phyloP scores from a whole-genome alignment of 2,113 vertebrate genomes.

The Ailurus styani region DNA sequence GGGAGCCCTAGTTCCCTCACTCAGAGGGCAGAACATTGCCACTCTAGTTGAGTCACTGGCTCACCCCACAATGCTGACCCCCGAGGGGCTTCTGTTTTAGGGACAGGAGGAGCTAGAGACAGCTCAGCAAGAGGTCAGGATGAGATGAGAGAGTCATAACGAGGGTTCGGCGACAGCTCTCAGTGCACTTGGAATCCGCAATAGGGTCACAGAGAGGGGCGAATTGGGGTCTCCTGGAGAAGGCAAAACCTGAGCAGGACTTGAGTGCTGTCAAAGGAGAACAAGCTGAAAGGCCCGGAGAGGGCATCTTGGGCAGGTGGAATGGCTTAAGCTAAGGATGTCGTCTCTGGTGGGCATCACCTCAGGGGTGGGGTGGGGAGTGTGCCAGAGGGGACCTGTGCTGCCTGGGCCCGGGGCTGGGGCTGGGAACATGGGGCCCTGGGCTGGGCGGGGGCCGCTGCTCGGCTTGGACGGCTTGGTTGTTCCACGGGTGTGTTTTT shows the following conservation, averaged over 20 bases:
- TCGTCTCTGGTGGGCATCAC: not conserved
- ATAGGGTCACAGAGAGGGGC: not conserved
- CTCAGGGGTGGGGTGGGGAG: not conserved
- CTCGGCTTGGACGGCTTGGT: not conserved
- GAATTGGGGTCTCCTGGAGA: not conserved
- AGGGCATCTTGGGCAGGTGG: not conserved
- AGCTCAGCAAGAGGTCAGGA: not conserved
- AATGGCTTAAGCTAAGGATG: not conserved
- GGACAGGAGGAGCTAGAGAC: not conserved
- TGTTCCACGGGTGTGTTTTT: not conserved
- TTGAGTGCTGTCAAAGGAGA: not conserved
- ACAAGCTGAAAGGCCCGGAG: not conserved
- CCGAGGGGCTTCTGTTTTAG: not conserved
- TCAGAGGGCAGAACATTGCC: not conserved
- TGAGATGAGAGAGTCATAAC: fast-evolving
- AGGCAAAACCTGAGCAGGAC: not conserved
- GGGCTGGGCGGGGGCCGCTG: not conserved
- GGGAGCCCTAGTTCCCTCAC: fast-evolving
- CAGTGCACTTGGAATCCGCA: not conserved
- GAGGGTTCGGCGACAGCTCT: not conserved
- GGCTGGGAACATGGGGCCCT: not conserved
- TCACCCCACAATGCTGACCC: fast-evolving
- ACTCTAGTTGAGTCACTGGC: no score
- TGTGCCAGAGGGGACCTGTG: not conserved
- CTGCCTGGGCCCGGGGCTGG: not conserved